Conservation (phyloP, 2,113 vertebrate genomes). For the Tetraodon nigroviridis region DNA sequence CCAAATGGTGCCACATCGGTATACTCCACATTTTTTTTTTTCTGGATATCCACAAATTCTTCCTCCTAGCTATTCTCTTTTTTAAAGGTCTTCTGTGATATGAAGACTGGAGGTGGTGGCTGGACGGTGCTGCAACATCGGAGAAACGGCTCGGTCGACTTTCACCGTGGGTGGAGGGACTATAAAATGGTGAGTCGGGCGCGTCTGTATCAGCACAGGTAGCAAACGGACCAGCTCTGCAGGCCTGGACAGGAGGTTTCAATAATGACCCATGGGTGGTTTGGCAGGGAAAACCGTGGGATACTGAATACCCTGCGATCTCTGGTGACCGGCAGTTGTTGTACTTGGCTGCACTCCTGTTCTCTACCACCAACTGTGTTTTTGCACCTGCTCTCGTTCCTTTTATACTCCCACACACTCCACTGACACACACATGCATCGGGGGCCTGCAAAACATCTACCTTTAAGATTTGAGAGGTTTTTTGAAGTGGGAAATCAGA, state of each 20-base stretch:
- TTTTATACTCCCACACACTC: constrained; percentile 29
- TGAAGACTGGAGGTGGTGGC: constrained; percentile 79
- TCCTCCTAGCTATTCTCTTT: not conserved
- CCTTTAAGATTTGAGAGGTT: constrained; percentile 21
- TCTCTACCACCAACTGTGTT: constrained; percentile 50
- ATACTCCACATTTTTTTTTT: not conserved
- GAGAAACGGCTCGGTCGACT: constrained; percentile 73
- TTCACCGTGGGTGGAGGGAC: constrained; percentile 78
- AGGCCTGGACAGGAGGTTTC: constrained; percentile 45
- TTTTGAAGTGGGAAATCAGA: constrained; percentile 2
- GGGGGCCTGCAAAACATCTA: not conserved
- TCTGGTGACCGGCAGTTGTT: constrained; percentile 57
- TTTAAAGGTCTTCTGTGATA: constrained; percentile 78
- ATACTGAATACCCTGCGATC: constrained; percentile 46
- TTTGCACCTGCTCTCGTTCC: constrained; percentile 66
- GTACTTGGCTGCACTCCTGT: constrained; percentile 48
- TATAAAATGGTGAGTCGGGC: constrained; percentile 74
- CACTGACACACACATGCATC: constrained; percentile 16
- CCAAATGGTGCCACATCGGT: not conserved
- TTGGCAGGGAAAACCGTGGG: constrained; percentile 49
- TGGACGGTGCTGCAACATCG: constrained; percentile 81
- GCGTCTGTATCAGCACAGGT: constrained; percentile 3
- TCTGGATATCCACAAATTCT: not conserved
- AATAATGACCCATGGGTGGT: constrained; percentile 35
- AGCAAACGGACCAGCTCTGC: constrained; percentile 5